Base-by-base conservation (phyloP, 1,140 invertebrate genomes). In the Sycobia sp. region DNA sequence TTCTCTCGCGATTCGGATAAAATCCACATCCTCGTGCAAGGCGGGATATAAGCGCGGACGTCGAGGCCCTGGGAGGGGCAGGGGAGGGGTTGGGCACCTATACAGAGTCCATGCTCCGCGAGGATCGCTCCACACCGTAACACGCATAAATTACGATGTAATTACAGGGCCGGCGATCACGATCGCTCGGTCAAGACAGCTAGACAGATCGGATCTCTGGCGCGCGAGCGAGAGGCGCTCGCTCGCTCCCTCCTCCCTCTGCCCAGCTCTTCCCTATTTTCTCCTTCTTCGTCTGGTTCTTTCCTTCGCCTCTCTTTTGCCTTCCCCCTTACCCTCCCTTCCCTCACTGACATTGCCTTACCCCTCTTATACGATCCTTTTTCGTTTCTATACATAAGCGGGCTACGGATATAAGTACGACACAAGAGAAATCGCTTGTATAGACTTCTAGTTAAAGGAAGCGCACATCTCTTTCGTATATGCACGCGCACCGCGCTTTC, bases 71-170 rank as follows among this genome's bases (percentile, higher is more conserved):
- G 9, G 34, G 25, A 55, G n/a, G 47, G 36, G 49, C 38, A n/a
- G 36, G 56, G 38, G 20, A 46, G 34, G 49, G 5, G 47, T 16
- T 14, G 43, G 47, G 34, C n/a, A n/a, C 32, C 50, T 23, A 20
- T 49, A 59, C 51, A n/a, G 54, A 49, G 51, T 46, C 27, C 43
- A 47, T 49, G 49, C 7, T 9, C 14, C 18, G 23, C 47, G 50
- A 57, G 32, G 59, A 55, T 51, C 65, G 50, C 65, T 67, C 70
- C 62, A 66, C 72, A 76, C 70, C 74, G 74, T 77, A 73, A 76
- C 74, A 75, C 75, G 75, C 75, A 78, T 79, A 78, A 79, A 79
- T 77, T 77, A 79, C 76, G 76, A 77, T 74, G 75, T 79, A 79
- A 79, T 78, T 78, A 78, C 75, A 79, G 75, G 74, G 71, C 63